Base-by-base conservation (phyloP, 1,140 invertebrate genomes). In the Oncopodura yosiiana region DNA sequence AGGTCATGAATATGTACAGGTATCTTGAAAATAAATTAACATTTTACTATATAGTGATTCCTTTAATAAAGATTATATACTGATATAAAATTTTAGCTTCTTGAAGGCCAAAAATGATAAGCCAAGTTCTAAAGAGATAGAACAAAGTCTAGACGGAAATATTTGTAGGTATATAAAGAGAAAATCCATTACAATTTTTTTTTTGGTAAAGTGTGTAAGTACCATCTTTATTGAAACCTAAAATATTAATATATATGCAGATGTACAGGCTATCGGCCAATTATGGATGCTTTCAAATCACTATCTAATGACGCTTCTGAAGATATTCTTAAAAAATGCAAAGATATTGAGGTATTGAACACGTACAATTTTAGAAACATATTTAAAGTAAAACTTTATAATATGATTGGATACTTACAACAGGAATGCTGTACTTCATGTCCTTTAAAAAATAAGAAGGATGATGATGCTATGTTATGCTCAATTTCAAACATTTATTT, bases 181-280 rank as follows among this genome's bases (percentile, higher is more conserved):
- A n/a, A n/a, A n/a, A n/a, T n/a, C n/a, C n/a, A n/a, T n/a, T n/a
- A n/a, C n/a, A n/a, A n/a, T n/a, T n/a, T n/a, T n/a, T n/a, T n/a
- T n/a, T n/a, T n/a, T n/a, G n/a, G n/a, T n/a, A n/a, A n/a, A n/a
- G n/a, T n/a, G n/a, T n/a, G n/a, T n/a, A n/a, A n/a, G n/a, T n/a
- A n/a, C n/a, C n/a, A n/a, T n/a, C n/a, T n/a, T n/a, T n/a, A n/a
- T n/a, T n/a, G n/a, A n/a, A n/a, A n/a, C n/a, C n/a, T n/a, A n/a
- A n/a, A n/a, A n/a, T n/a, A n/a, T n/a, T n/a, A n/a, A n/a, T n/a
- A n/a, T n/a, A n/a, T n/a, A 30, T 55, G 53, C 27, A 71, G 75
- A 19, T 77, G 75, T 53, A 76, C 75, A 14, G 75, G 75, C 1
- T 77, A 77, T 60, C 58, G 75, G 21, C 72, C 74, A 30, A 77